Conservation (phyloP, 2,888 invertebrate species). For the Norana najaformis region DNA sequence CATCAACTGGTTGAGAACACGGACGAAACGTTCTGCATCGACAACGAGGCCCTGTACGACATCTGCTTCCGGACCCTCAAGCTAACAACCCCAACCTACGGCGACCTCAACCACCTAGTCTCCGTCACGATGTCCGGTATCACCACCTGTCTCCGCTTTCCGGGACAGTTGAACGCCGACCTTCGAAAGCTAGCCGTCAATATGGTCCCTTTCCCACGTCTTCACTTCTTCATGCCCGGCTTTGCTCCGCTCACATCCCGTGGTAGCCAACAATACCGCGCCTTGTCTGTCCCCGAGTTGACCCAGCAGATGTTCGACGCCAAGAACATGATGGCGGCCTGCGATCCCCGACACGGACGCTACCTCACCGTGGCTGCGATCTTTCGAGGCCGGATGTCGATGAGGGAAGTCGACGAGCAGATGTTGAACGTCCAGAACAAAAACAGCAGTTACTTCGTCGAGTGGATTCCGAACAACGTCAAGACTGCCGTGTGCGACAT, state of each 20-base stretch:
- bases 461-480: conserved; percentile 92
- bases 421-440: conserved; percentile 95
- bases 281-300: conserved; percentile 67
- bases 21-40: conserved; percentile 67
- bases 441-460: conserved; percentile 82
- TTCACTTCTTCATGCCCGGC: conserved; percentile 39
- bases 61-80: conserved; percentile 68
- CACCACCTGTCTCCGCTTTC: conserved; percentile 63
- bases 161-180: conserved; percentile 73
- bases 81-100: conserved; percentile 60
- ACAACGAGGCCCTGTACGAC: conserved; percentile 55
- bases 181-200: conserved; percentile 72
- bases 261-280: conserved; percentile 70
- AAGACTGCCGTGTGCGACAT: conserved; percentile 89
- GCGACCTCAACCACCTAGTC: conserved; percentile 60
- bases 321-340: conserved; percentile 73
- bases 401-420: conserved; percentile 74
- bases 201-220: conserved; percentile 45
- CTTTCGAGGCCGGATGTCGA: conserved; percentile 73
- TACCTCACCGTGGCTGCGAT: conserved; percentile 67
- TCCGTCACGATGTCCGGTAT: conserved; percentile 65
- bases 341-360: conserved; percentile 54
- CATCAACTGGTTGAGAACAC: conserved; percentile 68
- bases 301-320: conserved; percentile 80
- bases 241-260: conserved; percentile 70